Evolutionary conservation across 2,888 invertebrate genomes (phyloP), one percentile per base, ranked within the genome.

Genomic region (Hecatera dysodea): DNA sequence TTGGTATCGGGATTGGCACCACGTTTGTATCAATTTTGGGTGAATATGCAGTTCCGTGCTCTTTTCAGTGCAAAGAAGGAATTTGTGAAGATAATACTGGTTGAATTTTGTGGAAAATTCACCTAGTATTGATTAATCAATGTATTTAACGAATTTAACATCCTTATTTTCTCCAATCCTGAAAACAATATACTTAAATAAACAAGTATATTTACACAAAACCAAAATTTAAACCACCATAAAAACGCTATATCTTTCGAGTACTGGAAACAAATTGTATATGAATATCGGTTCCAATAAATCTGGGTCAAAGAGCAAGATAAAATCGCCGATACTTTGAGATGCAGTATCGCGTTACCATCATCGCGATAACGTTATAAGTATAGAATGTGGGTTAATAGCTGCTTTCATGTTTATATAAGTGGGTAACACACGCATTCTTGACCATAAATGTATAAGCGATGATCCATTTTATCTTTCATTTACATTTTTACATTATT

Each of bases 281-380:
- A 63, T 48, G 55, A 65, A 53, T 67, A 63, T 72, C 82, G 50
- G 55, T 44, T 60, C 27, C 60, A 82, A 69, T 73, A 73, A 82
- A 90, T 88, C 83, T 88, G 78, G 89, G 88, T 88, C 89, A 87
- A 86, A 84, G 81, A 83, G 71, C 62, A 83, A 87, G 90, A 90
- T 90, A 90, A 87, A 85, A 90, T 89, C 89, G 79, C 83, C 86
- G 86, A 88, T 82, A 76, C 87, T 89, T 86, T 82, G 84, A 87
- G 86, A 87, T 86, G 85, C 83, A 84, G 79, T 86, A 84, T 83
- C 76, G 77, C 78, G 83, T 85, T 86, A 70, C 77, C 79, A 78
- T 78, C 79, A 72, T 82, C 85, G 74, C 81, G 85, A 86, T 85
- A 83, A 80, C 81, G 82, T 66, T 76, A 83, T 84, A 75, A 84